Evolutionary conservation across 2,888 invertebrate species (phyloP), one percentile per base, ranked within the genome.

Genomic region (Apamea crenata): DNA sequence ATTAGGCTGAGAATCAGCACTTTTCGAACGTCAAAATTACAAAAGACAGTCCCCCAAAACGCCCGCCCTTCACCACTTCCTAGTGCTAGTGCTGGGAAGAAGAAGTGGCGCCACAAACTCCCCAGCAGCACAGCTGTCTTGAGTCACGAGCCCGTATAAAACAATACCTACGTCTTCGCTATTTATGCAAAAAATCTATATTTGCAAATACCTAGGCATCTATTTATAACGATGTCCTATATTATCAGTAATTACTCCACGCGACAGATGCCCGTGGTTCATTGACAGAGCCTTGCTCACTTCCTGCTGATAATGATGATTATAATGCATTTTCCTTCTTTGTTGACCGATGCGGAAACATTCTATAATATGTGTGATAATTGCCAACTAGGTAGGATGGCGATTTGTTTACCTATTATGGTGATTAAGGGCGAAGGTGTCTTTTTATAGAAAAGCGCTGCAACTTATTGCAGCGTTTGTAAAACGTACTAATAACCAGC

Each of bases 201-300:
- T n/a, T 78, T 40, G n/a, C 29, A 61, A 69, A 78, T 78, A 65
- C n/a, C 32, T 32, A 44, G 4, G 21, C 18, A 79, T 65, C 83
- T 78, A 80, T 84, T 61, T 63, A 47, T 44, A 59, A 79, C 32
- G 2, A 59, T 25, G 32, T 59, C 25, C 61, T 14, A 66, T 32
- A 75, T 86, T 68, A 82, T 77, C 67, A 70, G 36, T 74, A 67
- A 87, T 83, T 70, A 71, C 59, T 21, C 14, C 74, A 70, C 29
- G 74, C 66, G 80, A 86, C 78, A 75, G 76, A 74, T 80, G 87
- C 83, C 68, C 63, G 61, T 50, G 65, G 88, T 90, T 90, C 89
- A 83, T 87, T 90, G 89, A 81, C 87, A 85, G 89, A 71, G 5
- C 89, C 88, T 89, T 77, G 81, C 1, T 0, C 40, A 32, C 79